Conservation (phyloP, 2,888 invertebrate species). For the Ceriagrion tenellum region DNA sequence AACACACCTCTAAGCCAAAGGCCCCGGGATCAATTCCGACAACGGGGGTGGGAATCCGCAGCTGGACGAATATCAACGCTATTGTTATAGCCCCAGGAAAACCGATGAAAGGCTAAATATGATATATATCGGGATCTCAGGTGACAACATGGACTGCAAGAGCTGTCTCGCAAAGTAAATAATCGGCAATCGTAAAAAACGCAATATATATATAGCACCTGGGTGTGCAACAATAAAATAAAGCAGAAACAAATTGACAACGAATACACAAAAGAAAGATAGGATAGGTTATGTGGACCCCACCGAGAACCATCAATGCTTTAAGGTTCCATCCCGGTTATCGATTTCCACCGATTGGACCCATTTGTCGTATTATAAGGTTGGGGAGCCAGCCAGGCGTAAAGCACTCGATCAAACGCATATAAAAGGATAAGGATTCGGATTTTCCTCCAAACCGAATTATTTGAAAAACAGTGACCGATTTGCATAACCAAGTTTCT, state of each 20-base stretch:
- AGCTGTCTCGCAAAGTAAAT: not conserved
- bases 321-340: not conserved
- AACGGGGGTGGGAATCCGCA: not conserved
- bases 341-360: not conserved
- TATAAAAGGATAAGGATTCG: not conserved
- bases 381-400: not conserved
- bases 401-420: not conserved
- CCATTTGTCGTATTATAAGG: not conserved
- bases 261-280: not conserved
- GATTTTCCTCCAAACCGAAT: not conserved
- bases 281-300: not conserved
- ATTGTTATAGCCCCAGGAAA: not conserved
- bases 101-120: not conserved
- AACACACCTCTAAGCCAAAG: not conserved
- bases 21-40: not conserved
- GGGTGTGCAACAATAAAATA: not conserved
- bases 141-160: not conserved
- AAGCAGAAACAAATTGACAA: not conserved
- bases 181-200: not conserved
- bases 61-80: not conserved
- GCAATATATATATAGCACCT: no score
- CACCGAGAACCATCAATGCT: not conserved
- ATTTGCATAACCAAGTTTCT: slow-evolving; percentile 12
- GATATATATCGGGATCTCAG: not conserved
- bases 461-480: not conserved